Conservation (phyloP, 2,888 invertebrate genomes). For the Syritta pipiens region DNA sequence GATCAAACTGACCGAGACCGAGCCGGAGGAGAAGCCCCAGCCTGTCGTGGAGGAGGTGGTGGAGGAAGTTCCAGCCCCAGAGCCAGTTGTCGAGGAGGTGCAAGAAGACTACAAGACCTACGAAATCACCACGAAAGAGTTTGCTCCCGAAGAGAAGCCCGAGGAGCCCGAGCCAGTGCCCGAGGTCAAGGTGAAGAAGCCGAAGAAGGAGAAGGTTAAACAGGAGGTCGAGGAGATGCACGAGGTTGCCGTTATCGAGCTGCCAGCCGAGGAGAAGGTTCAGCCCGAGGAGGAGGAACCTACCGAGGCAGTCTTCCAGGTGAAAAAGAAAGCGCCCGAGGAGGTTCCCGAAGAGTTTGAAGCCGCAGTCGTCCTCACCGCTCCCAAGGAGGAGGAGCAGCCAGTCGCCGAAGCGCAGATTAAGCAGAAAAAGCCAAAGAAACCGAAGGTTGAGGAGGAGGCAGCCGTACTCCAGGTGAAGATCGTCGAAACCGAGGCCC, state of each 20-base stretch:
- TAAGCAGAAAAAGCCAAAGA: conserved; percentile 67
- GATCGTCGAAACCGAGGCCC: conserved; percentile 66
- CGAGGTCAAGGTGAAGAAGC: conserved; percentile 72
- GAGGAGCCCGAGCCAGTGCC: conserved; percentile 66
- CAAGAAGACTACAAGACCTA: conserved; percentile 72
- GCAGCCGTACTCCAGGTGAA: conserved; percentile 65
- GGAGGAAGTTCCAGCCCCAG: conserved; percentile 55
- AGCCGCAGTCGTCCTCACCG: conserved; percentile 72
- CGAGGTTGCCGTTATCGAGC: conserved; percentile 57
- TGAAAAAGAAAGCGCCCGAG: conserved; percentile 73
- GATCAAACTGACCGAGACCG: conserved; percentile 73
- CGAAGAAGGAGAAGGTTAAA: conserved; percentile 65
- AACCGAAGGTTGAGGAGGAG: conserved; percentile 68
- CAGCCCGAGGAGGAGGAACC: conserved; percentile 70
- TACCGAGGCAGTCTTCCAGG: conserved; percentile 65
- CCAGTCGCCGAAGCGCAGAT: conserved; percentile 66
- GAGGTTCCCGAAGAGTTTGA: conserved; percentile 74
- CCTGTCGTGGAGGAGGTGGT: conserved; percentile 71
- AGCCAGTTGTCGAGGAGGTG: conserved; percentile 67
- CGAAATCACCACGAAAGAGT: conserved; percentile 72
- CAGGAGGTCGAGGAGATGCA: conserved; percentile 48
- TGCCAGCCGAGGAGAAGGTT: conserved; percentile 63
- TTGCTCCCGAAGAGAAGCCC: conserved; percentile 70
- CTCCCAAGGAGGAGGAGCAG: conserved; percentile 73
- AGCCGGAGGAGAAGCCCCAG: conserved; percentile 71